phyloP scores from a whole-genome alignment of 2,113 vertebrate genomes.

The Corythornis madagascariensis region DNA sequence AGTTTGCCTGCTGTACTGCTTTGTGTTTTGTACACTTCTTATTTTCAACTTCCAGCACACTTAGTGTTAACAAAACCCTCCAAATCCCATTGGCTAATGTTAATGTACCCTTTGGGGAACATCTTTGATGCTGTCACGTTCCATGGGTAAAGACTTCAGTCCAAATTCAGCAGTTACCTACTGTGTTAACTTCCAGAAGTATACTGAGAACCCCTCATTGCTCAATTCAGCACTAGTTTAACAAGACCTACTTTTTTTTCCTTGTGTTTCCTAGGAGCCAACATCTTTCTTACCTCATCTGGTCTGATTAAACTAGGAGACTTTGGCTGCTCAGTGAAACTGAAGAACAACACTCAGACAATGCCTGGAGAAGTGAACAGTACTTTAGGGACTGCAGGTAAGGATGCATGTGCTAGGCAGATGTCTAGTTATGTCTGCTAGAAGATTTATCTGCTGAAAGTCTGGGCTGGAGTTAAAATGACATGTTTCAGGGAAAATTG shows the following conservation, averaged over 20 bases:
- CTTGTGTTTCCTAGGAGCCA: slow-evolving; percentile 84
- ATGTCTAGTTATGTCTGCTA: background rate
- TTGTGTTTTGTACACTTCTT: background rate
- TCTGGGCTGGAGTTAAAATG: background rate
- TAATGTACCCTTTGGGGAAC: background rate
- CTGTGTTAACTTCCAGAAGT: background rate
- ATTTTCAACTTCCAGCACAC: background rate
- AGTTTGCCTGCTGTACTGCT: background rate
- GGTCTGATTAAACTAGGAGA: slow-evolving; percentile 97
- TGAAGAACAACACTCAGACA: slow-evolving; percentile 97
- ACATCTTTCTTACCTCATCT: slow-evolving; percentile 97
- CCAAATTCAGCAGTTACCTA: background rate
- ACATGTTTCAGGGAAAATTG: background rate
- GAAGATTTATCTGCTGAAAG: background rate
- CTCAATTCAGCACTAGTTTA: background rate
- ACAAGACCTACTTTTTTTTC: background rate
- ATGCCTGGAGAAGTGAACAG: slow-evolving; percentile 99
- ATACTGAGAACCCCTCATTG: background rate
- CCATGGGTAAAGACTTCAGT: background rate
- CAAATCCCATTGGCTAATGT: background rate
- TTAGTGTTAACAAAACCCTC: background rate
- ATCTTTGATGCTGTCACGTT: background rate
- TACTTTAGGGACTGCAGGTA: slow-evolving; percentile 96
- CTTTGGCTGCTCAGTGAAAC: slow-evolving; percentile 97
- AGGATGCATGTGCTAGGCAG: background rate